Conservation (phyloP, 2,797 vertebrate genomes). For the Mus caroli region DNA sequence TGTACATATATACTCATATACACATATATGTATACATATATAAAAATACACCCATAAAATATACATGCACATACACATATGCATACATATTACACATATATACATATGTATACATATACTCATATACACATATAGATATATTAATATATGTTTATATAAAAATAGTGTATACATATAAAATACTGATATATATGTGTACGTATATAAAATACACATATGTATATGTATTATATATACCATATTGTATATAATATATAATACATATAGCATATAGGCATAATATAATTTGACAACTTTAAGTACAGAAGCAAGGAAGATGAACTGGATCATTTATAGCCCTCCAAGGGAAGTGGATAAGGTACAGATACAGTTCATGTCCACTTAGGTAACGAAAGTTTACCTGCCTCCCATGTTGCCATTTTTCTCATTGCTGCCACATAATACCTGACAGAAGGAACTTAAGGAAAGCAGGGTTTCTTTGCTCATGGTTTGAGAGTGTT, state of each 20-base stretch:
- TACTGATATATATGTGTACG: background rate
- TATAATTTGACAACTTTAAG: background rate
- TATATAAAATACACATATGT: background rate
- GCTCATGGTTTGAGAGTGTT: no score
- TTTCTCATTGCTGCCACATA: background rate
- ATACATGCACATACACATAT: no score
- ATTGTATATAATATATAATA: background rate
- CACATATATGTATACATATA: no score
- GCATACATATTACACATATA: no score
- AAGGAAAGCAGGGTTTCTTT: background rate
- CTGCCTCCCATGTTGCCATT: background rate
- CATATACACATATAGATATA: background rate
- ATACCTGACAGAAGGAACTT: background rate
- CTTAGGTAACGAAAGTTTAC: slow-evolving; percentile 8
- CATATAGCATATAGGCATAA: background rate
- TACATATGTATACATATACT: no score
- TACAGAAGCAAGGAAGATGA: slow-evolving; percentile 48
- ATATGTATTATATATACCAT: background rate
- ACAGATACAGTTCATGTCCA: background rate
- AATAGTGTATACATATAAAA: background rate
- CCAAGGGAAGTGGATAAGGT: slow-evolving; percentile 57
- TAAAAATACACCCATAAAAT: no score
- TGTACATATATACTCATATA: background rate
- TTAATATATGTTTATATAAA: background rate
- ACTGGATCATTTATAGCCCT: background rate